A percentile compares a stretch with the other conserved stretches of the same genome.
These are phyloP conservation scores for Eleutherodactylus coqui DNA, from an alignment of 2,797 vertebrate genomes.

Conservation along the genomic window DNA sequence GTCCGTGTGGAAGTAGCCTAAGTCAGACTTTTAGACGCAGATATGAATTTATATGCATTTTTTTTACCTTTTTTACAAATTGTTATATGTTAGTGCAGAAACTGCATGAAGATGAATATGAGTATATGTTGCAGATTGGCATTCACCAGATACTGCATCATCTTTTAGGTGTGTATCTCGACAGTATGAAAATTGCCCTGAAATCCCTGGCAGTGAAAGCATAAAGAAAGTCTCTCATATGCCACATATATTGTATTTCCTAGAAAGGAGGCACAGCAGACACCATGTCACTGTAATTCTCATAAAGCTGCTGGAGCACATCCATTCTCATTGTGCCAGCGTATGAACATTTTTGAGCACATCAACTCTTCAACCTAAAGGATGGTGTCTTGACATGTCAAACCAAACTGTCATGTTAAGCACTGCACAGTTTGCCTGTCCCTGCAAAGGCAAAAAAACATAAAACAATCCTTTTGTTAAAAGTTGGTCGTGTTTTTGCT, in stretches of 20 bases:
- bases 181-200: neutral
- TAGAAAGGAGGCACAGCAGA: neutral
- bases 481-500: neutral
- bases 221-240: neutral
- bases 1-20: too few relatives aligned
- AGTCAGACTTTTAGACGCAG: neutral
- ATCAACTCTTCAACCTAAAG: constrained; percentile 18
- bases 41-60: neutral
- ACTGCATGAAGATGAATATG: neutral
- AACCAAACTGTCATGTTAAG: constrained; percentile 1
- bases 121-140: neutral
- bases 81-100: neutral
- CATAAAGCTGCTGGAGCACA: constrained; percentile 24
- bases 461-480: neutral
- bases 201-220: neutral
- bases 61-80: neutral
- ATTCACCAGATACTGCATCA: neutral
- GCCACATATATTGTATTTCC: constrained; percentile 20
- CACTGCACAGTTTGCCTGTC: neutral
- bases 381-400: neutral
- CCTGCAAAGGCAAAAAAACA: neutral
- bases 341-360: constrained; percentile 11
- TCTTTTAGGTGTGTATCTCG: neutral
- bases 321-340: constrained; percentile 6
- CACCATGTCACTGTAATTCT: constrained; percentile 21